Percentiles rank a stretch among this genome's conserved stretches.
Conservation (phyloP, 2,113 vertebrate species). For the Gambusia affinis region DNA sequence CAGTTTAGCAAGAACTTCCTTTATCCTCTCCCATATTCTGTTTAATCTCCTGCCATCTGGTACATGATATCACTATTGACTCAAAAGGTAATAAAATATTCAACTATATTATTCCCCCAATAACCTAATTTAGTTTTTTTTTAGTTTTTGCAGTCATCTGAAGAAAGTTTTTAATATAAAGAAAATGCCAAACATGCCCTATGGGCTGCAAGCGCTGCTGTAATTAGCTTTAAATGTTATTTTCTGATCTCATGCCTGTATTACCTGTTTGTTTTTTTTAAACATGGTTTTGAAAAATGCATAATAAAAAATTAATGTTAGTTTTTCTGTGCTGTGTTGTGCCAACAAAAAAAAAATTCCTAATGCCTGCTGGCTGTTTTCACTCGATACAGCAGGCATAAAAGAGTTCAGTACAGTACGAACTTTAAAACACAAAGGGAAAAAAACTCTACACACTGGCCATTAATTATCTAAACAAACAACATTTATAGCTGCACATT, state of each 20-base stretch:
- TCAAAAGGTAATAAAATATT: background rate
- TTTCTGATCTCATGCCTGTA: background rate
- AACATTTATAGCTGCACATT: background rate
- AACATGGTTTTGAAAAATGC: background rate
- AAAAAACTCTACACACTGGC: conserved; percentile 2
- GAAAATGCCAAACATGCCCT: background rate
- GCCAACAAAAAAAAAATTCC: background rate
- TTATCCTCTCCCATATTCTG: background rate
- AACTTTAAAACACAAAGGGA: background rate
- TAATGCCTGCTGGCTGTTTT: background rate
- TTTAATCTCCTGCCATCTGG: background rate
- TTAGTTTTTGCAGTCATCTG: too few relatives aligned
- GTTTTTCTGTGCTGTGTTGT: background rate
- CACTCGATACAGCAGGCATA: background rate
- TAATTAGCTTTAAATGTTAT: background rate
- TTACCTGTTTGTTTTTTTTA: background rate
- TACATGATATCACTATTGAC: background rate
- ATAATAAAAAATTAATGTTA: background rate
- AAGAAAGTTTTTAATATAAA: background rate
- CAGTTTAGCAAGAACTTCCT: background rate
- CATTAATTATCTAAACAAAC: conserved; percentile 1
- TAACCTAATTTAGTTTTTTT: too few relatives aligned
- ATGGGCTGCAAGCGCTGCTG: background rate
- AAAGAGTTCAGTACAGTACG: conserved; percentile 6
- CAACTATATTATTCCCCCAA: too few relatives aligned